These are phyloP conservation scores for Myiozetetes cayanensis DNA, from an alignment of 2,113 vertebrate genomes.

Conservation along the genomic window DNA sequence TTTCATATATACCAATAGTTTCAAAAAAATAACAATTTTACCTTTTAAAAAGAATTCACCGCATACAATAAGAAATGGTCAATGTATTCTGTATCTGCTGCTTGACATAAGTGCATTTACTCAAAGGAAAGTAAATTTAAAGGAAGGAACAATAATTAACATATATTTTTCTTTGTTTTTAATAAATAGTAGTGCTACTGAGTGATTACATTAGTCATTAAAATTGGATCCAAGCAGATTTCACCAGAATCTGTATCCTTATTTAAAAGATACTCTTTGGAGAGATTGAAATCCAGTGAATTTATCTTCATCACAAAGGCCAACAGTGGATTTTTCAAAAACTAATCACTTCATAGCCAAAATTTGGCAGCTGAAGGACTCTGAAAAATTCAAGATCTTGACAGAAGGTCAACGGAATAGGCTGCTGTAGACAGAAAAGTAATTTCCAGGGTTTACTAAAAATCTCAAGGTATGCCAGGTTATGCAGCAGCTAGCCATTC, in stretches of 20 bases:
- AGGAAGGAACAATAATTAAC: neutral
- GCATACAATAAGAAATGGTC: neutral
- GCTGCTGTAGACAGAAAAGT: neutral
- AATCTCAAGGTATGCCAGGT: neutral
- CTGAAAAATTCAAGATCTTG: constrained; percentile 11
- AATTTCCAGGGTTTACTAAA: neutral
- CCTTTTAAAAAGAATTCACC: neutral
- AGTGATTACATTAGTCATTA: neutral
- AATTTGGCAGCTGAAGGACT: neutral
- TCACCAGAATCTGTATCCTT: neutral
- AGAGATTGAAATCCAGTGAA: neutral
- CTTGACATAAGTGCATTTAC: neutral
- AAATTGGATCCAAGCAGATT: neutral
- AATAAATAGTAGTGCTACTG: neutral
- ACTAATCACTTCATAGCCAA: neutral
- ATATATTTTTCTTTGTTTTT: neutral
- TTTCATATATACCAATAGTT: neutral
- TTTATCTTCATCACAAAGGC: neutral
- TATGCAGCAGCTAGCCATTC: neutral
- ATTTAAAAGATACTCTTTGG: neutral
- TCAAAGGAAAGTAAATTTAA: neutral
- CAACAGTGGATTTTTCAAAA: constrained; percentile 1
- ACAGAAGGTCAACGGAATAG: neutral
- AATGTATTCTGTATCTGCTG: neutral
- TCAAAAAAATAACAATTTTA: neutral